These are phyloP conservation scores for Diadophis punctatus DNA, from an alignment of 2,113 vertebrate genomes.

Conservation along the genomic window DNA sequence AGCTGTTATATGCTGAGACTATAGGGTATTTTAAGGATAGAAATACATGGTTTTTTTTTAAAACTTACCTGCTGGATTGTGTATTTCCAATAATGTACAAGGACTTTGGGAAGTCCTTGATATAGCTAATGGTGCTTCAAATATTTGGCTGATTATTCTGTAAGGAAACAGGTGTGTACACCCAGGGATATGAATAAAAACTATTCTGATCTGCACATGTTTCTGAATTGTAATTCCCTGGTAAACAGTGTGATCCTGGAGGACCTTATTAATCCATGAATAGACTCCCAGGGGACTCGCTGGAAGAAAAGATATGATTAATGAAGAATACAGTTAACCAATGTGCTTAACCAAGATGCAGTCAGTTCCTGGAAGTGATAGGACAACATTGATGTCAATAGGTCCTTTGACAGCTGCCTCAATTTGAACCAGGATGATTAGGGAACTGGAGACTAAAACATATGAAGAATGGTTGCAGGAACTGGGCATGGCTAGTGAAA, in stretches of 20 bases:
- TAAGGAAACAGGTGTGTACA: not conserved
- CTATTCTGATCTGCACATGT: not conserved
- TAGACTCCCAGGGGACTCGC: not conserved
- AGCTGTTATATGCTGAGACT: not conserved
- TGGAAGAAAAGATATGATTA: constrained; percentile 3
- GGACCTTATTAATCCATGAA: not conserved
- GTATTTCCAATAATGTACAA: not conserved
- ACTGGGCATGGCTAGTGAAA: too few relatives aligned
- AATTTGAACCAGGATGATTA: too few relatives aligned
- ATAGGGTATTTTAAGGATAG: not conserved
- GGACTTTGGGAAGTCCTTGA: not conserved
- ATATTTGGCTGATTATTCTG: not conserved
- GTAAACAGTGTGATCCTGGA: not conserved
- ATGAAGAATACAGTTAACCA: not conserved
- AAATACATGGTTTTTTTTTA: not conserved
- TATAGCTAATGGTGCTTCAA: not conserved
- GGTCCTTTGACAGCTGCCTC: not conserved
- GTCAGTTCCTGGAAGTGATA: not conserved
- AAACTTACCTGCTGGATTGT: not conserved
- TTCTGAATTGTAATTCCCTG: not conserved
- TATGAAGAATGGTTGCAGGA: too few relatives aligned
- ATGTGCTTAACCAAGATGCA: not conserved
- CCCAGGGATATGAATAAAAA: not conserved
- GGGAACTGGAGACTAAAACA: too few relatives aligned
- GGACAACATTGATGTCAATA: not conserved